phyloP scores from a whole-genome alignment of 2,888 invertebrate genomes.

The Meteorus cinctellus region DNA sequence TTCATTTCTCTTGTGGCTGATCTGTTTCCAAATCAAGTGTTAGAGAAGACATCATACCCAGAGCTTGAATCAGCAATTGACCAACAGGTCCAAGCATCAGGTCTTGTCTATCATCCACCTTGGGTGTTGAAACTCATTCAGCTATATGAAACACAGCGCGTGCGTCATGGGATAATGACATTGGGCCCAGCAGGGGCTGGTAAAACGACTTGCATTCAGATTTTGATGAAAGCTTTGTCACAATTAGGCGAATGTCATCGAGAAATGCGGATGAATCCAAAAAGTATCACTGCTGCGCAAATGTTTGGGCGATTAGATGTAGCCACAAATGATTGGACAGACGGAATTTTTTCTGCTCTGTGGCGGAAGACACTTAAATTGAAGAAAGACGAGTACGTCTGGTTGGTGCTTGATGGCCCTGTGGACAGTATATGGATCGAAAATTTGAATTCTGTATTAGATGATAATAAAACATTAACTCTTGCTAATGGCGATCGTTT shows the following conservation, averaged over 20 bases:
- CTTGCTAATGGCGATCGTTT: constrained; percentile 96
- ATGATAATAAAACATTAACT: constrained; percentile 96
- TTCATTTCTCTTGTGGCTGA: constrained; percentile 97
- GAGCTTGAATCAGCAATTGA: constrained; percentile 92
- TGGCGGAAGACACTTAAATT: constrained; percentile 95
- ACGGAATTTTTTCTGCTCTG: constrained; percentile 96
- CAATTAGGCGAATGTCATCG: constrained; percentile 89
- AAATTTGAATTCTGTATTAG: constrained; percentile 96
- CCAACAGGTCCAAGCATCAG: constrained; percentile 86
- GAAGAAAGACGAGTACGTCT: constrained; percentile 90
- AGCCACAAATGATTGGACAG: constrained; percentile 99
- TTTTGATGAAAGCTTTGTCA: constrained; percentile 91
- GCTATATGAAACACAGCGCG: constrained; percentile 95
- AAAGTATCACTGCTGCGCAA: constrained; percentile 96
- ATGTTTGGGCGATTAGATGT: constrained; percentile 98
- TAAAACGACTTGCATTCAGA: constrained; percentile 93
- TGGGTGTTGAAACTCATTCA: constrained; percentile 97
- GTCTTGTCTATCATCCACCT: constrained; percentile 92
- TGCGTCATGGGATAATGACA: constrained; percentile 97
- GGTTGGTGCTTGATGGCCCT: constrained; percentile 96
- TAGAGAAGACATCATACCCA: constrained; percentile 92
- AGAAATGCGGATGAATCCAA: constrained; percentile 99
- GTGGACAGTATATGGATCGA: constrained; percentile 99
- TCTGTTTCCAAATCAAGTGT: constrained; percentile 93
- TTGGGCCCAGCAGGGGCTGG: constrained; percentile 96